These are phyloP conservation scores for Mya arenaria DNA, from an alignment of 1,140 invertebrate genomes.

Conservation along the genomic window DNA sequence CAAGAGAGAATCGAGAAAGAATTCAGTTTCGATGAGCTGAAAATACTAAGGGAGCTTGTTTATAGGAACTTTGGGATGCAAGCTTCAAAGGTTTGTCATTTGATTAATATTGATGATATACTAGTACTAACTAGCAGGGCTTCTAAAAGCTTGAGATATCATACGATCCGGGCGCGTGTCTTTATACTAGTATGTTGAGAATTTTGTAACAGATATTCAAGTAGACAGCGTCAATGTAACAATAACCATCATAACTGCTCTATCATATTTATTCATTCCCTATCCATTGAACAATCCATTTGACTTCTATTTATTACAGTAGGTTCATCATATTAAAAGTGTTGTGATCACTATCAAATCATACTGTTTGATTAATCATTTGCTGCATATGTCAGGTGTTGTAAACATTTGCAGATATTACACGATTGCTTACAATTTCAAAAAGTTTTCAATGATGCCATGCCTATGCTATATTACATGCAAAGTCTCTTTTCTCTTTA, in stretches of 20 bases:
- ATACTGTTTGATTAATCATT: too few relatives aligned
- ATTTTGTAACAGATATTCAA: background rate
- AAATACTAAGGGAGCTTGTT: constrained; percentile 88
- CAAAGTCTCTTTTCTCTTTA: background rate
- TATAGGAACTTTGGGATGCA: constrained; percentile 80
- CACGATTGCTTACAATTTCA: background rate
- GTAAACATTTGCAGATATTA: background rate
- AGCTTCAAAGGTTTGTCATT: constrained; percentile 52
- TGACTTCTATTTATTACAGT: too few relatives aligned
- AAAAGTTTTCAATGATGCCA: background rate
- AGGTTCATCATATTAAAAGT: too few relatives aligned
- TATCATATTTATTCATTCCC: too few relatives aligned
- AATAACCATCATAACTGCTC: background rate
- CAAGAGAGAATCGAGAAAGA: constrained; percentile 81
- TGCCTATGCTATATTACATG: too few relatives aligned
- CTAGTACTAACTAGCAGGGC: too few relatives aligned
- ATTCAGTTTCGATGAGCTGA: constrained; percentile 89
- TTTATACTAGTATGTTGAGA: background rate
- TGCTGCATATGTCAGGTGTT: too few relatives aligned
- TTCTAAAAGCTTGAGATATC: background rate
- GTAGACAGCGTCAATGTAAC: background rate
- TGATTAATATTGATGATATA: background rate
- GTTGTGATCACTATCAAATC: too few relatives aligned
- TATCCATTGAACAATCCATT: too few relatives aligned
- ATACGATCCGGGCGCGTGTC: background rate